Percentiles rank a stretch among this genome's conserved stretches.
Evolutionary conservation across 2,888 invertebrate species (phyloP).

Genomic region (Cynaeus angustus): DNA sequence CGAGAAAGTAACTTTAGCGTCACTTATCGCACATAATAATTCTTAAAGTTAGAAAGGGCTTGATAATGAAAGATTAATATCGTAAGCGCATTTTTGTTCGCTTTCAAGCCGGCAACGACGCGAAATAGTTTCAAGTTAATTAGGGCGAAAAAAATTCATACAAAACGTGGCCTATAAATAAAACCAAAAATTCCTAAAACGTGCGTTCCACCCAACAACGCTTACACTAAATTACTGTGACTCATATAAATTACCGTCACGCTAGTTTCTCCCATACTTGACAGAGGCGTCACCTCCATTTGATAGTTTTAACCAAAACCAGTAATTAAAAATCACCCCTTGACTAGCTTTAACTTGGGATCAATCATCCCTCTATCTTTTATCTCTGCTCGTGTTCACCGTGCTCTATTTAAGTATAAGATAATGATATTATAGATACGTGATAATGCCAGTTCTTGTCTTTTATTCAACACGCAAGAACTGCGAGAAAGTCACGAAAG

Average conservation of each 20-base stretch:
- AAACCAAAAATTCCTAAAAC: neutral
- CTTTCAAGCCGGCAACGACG: neutral
- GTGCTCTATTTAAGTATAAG: slow-evolving; percentile 37
- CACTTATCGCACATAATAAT: slow-evolving; percentile 44
- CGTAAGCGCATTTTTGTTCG: neutral
- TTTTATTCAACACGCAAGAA: slow-evolving; percentile 55
- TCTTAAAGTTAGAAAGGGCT: slow-evolving; percentile 19
- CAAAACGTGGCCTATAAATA: neutral
- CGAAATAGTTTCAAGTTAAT: too few species aligned
- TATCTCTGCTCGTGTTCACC: slow-evolving; percentile 23
- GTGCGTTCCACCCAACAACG: neutral
- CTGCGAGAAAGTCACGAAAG: slow-evolving; percentile 57
- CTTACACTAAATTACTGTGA: slow-evolving; percentile 6
- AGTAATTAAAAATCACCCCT: slow-evolving; percentile 15
- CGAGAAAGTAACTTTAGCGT: slow-evolving; percentile 28
- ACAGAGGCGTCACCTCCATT: neutral
- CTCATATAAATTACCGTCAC: slow-evolving; percentile 23
- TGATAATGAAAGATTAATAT: slow-evolving; percentile 18
- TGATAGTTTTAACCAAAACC: neutral
- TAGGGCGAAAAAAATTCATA: neutral
- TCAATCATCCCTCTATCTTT: slow-evolving; percentile 27
- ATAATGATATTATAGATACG: slow-evolving; percentile 41
- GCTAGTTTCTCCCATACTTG: neutral
- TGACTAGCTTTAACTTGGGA: slow-evolving; percentile 3
- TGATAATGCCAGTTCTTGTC: slow-evolving; percentile 45